A percentile compares a stretch with the other conserved stretches of the same genome.
Evolutionary conservation across 2,113 vertebrate species (phyloP).

Genomic region (Aspiorhynchus laticeps): DNA sequence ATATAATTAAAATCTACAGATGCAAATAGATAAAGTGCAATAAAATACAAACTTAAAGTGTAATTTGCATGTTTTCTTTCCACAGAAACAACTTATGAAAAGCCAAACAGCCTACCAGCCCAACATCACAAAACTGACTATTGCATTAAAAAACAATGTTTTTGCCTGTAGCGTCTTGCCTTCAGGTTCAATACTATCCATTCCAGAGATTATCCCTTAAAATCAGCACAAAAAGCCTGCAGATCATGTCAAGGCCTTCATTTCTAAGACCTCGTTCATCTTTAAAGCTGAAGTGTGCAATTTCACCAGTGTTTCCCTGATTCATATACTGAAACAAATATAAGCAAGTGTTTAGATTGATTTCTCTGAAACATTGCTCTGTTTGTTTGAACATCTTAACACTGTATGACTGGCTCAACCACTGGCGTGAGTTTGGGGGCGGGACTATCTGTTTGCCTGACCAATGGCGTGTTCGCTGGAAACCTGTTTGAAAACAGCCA

Average conservation of each 20-base stretch:
- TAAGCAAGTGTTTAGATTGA: neutral
- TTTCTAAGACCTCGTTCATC: neutral
- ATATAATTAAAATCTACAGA: too few species aligned
- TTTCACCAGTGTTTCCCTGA: neutral
- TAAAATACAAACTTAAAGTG: too few species aligned
- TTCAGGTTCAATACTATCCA: neutral
- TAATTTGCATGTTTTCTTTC: too few species aligned
- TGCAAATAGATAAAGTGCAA: too few species aligned
- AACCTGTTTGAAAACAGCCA: constrained; percentile 3
- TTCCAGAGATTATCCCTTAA: neutral
- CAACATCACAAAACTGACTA: neutral
- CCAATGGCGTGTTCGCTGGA: neutral
- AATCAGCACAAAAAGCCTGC: neutral
- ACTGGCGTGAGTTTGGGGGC: neutral
- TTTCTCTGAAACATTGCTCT: neutral
- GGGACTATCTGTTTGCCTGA: neutral
- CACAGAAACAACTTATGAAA: too few species aligned
- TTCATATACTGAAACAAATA: neutral
- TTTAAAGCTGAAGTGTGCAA: neutral
- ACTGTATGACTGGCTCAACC: neutral
- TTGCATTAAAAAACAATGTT: neutral
- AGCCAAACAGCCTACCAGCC: neutral
- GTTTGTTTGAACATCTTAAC: neutral
- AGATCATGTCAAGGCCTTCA: neutral
- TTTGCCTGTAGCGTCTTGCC: neutral